Conservation (phyloP, 2,797 vertebrate genomes). For the Sternarchorhynchus goeldii region DNA sequence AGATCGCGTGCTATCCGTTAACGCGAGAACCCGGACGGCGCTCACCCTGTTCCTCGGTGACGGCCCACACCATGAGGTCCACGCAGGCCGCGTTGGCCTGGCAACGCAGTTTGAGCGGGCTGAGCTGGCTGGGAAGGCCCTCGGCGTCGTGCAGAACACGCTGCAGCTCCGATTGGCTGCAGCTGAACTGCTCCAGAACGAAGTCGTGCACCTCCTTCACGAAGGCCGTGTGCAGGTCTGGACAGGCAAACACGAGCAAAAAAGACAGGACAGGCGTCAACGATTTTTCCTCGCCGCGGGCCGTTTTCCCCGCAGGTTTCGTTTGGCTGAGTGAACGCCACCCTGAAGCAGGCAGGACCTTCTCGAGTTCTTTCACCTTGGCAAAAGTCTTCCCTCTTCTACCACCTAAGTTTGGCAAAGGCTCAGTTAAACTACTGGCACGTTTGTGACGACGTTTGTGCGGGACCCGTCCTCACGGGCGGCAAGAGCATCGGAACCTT, state of each 20-base stretch:
- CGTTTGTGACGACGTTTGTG: too few species aligned
- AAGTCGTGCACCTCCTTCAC: constrained; percentile 98
- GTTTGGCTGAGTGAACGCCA: too few species aligned
- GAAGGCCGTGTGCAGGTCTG: constrained; percentile 90
- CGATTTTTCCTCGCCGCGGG: neutral
- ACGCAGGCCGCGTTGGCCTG: constrained; percentile 97
- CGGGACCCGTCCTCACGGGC: too few species aligned
- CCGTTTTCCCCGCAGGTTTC: too few species aligned
- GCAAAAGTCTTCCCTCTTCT: too few species aligned
- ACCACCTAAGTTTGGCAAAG: too few species aligned
- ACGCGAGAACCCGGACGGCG: neutral
- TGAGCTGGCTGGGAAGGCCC: constrained; percentile 88
- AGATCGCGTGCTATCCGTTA: neutral
- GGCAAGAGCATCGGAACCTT: too few species aligned
- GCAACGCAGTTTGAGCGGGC: constrained; percentile 91
- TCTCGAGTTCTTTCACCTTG: too few species aligned
- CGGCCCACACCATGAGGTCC: constrained; percentile 99
- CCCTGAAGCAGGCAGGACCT: too few species aligned
- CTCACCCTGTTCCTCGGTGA: constrained; percentile 95
- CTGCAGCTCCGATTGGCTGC: constrained; percentile 94
- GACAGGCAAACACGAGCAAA: neutral
- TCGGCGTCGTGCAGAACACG: constrained; percentile 94
- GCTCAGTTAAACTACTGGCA: too few species aligned
- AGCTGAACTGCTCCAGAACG: constrained; percentile 96
- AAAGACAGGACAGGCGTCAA: neutral